Conservation (phyloP, 2,113 vertebrate genomes). For the Hemiscyllium ocellatum region DNA sequence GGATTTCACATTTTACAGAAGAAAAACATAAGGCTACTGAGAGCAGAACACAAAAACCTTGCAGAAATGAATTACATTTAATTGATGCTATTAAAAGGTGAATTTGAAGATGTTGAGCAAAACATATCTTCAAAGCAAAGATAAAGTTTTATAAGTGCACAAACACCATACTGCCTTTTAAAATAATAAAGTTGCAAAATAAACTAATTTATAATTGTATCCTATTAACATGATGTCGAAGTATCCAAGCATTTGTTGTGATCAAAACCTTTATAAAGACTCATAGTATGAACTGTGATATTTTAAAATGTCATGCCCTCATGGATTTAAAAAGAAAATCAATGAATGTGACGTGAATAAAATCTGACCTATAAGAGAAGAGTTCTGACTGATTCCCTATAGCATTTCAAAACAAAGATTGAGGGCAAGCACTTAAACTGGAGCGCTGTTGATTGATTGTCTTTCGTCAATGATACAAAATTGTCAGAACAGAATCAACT, state of each 20-base stretch:
- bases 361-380: conserved; percentile 20
- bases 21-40: background rate
- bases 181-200: no score
- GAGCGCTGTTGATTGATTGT: background rate
- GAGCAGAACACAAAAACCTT: background rate
- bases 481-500: background rate
- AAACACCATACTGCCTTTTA: background rate
- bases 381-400: background rate
- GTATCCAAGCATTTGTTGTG: background rate
- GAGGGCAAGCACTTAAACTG: background rate
- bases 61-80: background rate
- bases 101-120: background rate
- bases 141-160: background rate
- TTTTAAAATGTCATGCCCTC: conserved; percentile 29
- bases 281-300: background rate
- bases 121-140: background rate
- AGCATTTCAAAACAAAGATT: conserved; percentile 16
- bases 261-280: conserved; percentile 13
- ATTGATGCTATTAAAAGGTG: background rate
- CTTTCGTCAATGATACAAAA: background rate
- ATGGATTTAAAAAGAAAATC: conserved; percentile 27
- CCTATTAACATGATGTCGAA: background rate
- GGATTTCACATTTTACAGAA: background rate
- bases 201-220: no score
- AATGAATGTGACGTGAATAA: conserved; percentile 19